Evolutionary conservation across 2,888 invertebrate species (phyloP).

Genomic region (Cheilosia impressa): DNA sequence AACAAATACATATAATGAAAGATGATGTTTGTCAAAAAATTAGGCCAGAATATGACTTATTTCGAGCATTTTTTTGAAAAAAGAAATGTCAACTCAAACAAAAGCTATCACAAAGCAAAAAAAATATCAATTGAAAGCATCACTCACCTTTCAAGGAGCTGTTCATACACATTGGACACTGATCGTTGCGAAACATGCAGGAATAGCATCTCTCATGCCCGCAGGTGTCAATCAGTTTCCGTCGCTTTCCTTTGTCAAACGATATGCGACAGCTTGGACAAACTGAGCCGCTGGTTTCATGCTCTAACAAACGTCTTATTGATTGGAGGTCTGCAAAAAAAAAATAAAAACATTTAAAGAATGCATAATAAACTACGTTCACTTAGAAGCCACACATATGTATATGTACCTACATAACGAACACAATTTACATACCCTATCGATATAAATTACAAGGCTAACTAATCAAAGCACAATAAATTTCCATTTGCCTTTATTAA

Average conservation of each 20-base stretch:
- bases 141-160: slow-evolving; percentile 82
- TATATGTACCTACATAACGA: neutral
- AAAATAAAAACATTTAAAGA: slow-evolving; percentile 24
- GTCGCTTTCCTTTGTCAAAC: slow-evolving; percentile 98
- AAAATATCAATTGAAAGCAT: neutral
- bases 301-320: slow-evolving; percentile 91
- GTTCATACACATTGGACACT: slow-evolving; percentile 92
- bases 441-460: slow-evolving; percentile 60
- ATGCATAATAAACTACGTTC: slow-evolving; percentile 27
- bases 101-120: neutral
- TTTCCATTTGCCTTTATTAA: slow-evolving; percentile 58
- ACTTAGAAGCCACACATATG: neutral
- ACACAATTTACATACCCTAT: slow-evolving; percentile 43
- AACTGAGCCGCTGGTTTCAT: slow-evolving; percentile 88
- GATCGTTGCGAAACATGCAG: slow-evolving; percentile 96
- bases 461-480: slow-evolving; percentile 64
- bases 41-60: too few relatives aligned
- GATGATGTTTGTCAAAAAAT: too few relatives aligned
- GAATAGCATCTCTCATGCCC: slow-evolving; percentile 98
- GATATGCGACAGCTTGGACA: slow-evolving; percentile 96
- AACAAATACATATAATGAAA: too few relatives aligned
- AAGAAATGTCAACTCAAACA: too few relatives aligned
- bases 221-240: slow-evolving; percentile 96
- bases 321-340: slow-evolving; percentile 91
- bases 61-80: too few relatives aligned